Base-by-base conservation (phyloP, 2,888 invertebrate species). In the Drosophila emarginata region DNA sequence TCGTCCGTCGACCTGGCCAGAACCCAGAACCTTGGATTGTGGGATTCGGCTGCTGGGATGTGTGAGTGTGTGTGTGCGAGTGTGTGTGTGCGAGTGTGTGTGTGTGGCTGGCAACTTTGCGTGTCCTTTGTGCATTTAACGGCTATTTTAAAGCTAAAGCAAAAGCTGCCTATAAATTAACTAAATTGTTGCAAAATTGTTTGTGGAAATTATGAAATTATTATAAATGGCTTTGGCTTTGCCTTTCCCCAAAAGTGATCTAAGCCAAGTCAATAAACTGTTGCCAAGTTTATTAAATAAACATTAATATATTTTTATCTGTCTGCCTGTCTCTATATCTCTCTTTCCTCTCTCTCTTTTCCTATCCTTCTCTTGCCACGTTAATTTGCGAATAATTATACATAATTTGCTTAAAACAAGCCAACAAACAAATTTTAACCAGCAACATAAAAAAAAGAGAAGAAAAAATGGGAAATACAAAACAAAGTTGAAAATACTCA, bases 71-170 rank as follows among this genome's bases (percentile, higher is more conserved):
- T 61, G 57, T 72, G 57, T 75, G 67, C 58, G 67, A 1, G 6
- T 45, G 14, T 32, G 53, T 23, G 45, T 18, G 39, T 51, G 15
- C n/a, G n/a, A n/a, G n/a, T 15, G 21, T 60, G 53, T 61, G 57
- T 72, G 59, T 75, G 67, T 58, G 67, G 62, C 63, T 69, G 70
- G 52, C 71, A 74, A 72, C 61, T 74, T 85, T 87, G 85, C 85
- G 85, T 88, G 89, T 88, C 89, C 83, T 87, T 85, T 85, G 80
- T 76, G 75, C 87, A 87, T 85, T 85, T 88, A 79, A 85, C 89
- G 89, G 83, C 76, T 79, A 76, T 87, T 82, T 87, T 61, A 76
- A 78, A 78, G 68, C 66, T 65, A 62, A 67, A 64, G 64, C 65
- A 62, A 57, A 58, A 26, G 37, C 39, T 72, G 76, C 63, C 77